Evolutionary conservation across 2,888 invertebrate genomes (phyloP).

Genomic region (Caenorhabditis sulstoni): DNA sequence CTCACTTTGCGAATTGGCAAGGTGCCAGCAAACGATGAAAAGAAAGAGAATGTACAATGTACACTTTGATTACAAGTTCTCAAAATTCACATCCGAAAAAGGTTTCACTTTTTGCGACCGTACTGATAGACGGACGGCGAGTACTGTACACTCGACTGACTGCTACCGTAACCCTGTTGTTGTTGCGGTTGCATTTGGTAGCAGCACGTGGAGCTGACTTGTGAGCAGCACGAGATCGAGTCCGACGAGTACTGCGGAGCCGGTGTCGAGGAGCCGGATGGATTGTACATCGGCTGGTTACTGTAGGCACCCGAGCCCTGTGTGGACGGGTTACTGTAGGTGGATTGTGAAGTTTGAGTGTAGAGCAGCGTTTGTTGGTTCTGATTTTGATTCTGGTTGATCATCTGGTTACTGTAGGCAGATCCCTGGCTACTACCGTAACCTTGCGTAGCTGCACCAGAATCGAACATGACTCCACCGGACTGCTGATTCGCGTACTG

Average conservation of each 20-base stretch:
- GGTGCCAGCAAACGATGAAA: too few relatives aligned
- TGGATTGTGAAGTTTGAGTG: slow-evolving; percentile 13
- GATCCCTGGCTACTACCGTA: not conserved
- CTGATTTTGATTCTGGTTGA: not conserved
- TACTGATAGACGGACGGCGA: slow-evolving; percentile 55
- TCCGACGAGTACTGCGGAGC: slow-evolving; percentile 23
- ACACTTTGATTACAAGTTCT: too few relatives aligned
- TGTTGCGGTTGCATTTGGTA: slow-evolving; percentile 56
- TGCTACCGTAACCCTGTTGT: slow-evolving; percentile 24
- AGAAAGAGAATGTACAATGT: too few relatives aligned
- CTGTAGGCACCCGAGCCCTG: slow-evolving; percentile 29
- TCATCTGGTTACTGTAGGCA: slow-evolving; percentile 9
- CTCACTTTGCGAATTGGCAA: too few relatives aligned
- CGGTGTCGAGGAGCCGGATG: too few relatives aligned
- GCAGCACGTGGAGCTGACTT: slow-evolving; percentile 62
- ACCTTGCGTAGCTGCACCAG: not conserved
- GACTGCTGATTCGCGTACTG: slow-evolving; percentile 8
- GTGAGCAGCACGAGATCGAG: slow-evolving; percentile 61
- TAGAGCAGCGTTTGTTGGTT: not conserved
- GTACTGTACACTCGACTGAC: slow-evolving; percentile 28
- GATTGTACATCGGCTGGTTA: slow-evolving; percentile 19
- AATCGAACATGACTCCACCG: not conserved
- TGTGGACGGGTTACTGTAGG: slow-evolving; percentile 16
- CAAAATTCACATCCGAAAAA: too few relatives aligned
- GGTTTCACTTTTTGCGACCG: slow-evolving; percentile 34